Conservation (phyloP, 64 coral and sea anemone species). For the Acropora yongei region DNA sequence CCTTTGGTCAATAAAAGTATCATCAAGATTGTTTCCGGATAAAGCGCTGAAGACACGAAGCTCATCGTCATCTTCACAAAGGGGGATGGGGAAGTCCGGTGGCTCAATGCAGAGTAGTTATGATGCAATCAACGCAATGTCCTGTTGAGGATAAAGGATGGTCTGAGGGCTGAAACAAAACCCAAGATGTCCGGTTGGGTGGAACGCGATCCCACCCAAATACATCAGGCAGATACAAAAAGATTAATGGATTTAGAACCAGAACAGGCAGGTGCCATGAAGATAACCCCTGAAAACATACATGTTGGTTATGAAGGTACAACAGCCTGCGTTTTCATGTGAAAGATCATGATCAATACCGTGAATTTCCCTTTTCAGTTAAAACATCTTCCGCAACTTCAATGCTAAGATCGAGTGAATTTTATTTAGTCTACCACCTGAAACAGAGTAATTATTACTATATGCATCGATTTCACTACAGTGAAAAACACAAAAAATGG, state of each 20-base stretch:
- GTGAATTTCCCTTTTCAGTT: background rate
- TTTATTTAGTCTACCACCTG: background rate
- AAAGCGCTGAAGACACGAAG: background rate
- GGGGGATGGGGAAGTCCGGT: background rate
- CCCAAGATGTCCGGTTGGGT: conserved; percentile 35
- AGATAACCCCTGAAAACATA: no score
- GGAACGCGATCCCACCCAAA: conserved; percentile 51
- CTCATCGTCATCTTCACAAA: conserved; percentile 2
- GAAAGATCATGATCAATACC: background rate
- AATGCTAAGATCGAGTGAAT: background rate
- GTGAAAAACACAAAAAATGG: no score
- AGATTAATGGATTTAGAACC: no score
- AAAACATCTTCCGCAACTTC: background rate
- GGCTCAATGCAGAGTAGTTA: conserved; percentile 21
- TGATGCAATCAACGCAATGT: background rate
- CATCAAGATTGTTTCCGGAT: background rate
- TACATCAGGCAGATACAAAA: conserved; percentile 11
- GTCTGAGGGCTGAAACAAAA: background rate
- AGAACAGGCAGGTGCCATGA: no score
- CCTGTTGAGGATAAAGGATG: conserved; percentile 5
- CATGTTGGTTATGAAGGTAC: no score
- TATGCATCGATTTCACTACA: no score
- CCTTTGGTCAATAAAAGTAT: background rate
- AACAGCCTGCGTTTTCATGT: background rate
- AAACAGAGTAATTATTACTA: background rate